Conservation (phyloP, 2,113 vertebrate genomes). For the Takifugu flavidus region DNA sequence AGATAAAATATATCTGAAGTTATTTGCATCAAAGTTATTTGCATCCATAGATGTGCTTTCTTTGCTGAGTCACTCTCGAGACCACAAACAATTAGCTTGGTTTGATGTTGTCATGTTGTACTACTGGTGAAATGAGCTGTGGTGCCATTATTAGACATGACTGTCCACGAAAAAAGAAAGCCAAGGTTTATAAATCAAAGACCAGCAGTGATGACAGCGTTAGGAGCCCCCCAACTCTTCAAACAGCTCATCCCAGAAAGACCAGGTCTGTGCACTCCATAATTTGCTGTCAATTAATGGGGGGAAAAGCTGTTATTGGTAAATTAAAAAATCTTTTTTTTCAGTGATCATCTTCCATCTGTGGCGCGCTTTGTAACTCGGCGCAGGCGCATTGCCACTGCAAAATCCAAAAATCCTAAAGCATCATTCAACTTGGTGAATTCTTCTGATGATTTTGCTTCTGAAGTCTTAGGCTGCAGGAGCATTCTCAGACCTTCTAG, state of each 20-base stretch:
- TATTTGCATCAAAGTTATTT: background rate
- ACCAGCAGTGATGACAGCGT: conserved; percentile 29
- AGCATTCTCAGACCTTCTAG: background rate
- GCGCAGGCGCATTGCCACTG: conserved; percentile 17
- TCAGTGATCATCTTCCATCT: conserved; percentile 35
- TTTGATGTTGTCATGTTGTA: no score
- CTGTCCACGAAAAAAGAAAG: conserved; percentile 1
- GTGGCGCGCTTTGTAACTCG: conserved; percentile 55
- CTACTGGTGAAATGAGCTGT: background rate
- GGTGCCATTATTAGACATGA: background rate
- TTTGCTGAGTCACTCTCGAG: no score
- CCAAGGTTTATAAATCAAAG: background rate
- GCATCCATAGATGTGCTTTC: background rate
- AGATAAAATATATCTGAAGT: no score
- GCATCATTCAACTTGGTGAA: conserved; percentile 13
- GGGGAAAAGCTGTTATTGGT: background rate
- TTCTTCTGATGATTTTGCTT: conserved; percentile 66
- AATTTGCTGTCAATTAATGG: no score
- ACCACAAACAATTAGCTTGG: no score
- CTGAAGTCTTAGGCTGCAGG: background rate
- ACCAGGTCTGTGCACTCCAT: conserved; percentile 32
- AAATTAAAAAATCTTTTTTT: background rate
- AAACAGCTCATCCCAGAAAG: conserved; percentile 2
- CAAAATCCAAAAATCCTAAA: conserved; percentile 22
- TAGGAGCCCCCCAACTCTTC: background rate